Percentiles rank a stretch among this genome's conserved stretches.
Evolutionary conservation across 1,140 invertebrate species (phyloP).

Genomic region (Homarus americanus): DNA sequence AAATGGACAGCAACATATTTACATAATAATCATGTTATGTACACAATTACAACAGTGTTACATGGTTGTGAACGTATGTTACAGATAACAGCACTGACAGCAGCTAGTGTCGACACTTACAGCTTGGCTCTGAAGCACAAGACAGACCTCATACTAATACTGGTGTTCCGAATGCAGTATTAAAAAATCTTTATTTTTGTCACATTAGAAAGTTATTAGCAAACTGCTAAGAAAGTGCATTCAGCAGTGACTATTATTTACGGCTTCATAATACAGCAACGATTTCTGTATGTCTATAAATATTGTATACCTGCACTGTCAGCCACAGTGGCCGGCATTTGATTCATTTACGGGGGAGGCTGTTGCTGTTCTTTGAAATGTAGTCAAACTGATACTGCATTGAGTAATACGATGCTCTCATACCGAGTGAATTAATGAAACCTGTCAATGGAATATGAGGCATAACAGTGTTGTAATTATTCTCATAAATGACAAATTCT

Average conservation of each 20-base stretch:
- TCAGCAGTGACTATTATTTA: background rate
- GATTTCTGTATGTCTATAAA: background rate
- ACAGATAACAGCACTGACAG: background rate
- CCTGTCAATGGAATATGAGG: background rate
- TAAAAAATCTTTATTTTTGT: background rate
- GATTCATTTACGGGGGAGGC: background rate
- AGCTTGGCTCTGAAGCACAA: background rate
- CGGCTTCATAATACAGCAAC: background rate
- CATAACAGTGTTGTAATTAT: background rate
- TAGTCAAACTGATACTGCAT: background rate
- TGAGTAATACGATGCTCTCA: background rate
- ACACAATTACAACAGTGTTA: background rate
- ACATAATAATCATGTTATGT: background rate
- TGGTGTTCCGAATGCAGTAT: background rate
- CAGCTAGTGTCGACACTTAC: background rate
- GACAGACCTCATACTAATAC: background rate
- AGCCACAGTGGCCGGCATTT: background rate
- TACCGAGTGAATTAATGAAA: background rate
- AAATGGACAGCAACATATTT: background rate
- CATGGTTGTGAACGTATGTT: background rate
- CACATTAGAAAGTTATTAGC: background rate
- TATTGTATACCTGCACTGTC: background rate
- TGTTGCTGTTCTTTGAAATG: background rate
- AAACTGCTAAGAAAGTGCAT: background rate
- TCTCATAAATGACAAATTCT: background rate